phyloP scores from a whole-genome alignment of 1,140 invertebrate genomes.

The Melitaea cinxia region DNA sequence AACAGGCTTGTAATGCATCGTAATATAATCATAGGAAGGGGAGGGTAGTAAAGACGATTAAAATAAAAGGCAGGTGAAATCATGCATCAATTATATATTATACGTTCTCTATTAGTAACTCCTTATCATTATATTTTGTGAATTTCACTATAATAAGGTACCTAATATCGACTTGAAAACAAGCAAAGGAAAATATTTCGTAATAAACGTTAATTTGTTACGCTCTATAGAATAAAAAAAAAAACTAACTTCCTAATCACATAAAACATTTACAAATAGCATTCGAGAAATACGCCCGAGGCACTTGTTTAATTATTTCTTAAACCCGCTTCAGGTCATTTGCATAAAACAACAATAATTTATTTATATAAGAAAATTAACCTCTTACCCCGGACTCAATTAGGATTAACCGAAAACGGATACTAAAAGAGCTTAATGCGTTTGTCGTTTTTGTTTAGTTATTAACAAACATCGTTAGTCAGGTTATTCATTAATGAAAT shows the following conservation, averaged over 20 bases:
- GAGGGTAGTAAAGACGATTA: too few species aligned
- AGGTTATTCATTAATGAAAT: slow-evolving; percentile 59
- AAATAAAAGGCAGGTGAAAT: too few species aligned
- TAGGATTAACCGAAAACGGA: slow-evolving; percentile 60
- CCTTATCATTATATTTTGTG: too few species aligned
- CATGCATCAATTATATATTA: too few species aligned
- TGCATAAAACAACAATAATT: slow-evolving; percentile 79
- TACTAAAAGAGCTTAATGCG: slow-evolving; percentile 17
- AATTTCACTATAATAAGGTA: too few species aligned
- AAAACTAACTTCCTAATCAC: slow-evolving; percentile 61
- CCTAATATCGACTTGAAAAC: too few species aligned
- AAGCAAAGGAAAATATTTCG: neutral
- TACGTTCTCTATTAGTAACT: too few species aligned
- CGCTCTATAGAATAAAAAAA: slow-evolving; percentile 22
- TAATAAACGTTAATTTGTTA: slow-evolving; percentile 42
- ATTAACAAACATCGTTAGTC: slow-evolving; percentile 32
- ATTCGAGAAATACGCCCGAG: slow-evolving; percentile 52
- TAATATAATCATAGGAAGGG: too few species aligned
- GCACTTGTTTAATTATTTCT: slow-evolving; percentile 75
- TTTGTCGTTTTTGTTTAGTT: slow-evolving; percentile 4
- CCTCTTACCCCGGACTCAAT: slow-evolving; percentile 70
- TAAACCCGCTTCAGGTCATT: slow-evolving; percentile 59
- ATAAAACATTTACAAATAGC: slow-evolving; percentile 65
- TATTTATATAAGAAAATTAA: slow-evolving; percentile 73
- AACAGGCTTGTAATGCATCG: too few species aligned